These are phyloP conservation scores for Thinocorus orbignyianus DNA, from an alignment of 2,113 vertebrate species.

Conservation along the genomic window DNA sequence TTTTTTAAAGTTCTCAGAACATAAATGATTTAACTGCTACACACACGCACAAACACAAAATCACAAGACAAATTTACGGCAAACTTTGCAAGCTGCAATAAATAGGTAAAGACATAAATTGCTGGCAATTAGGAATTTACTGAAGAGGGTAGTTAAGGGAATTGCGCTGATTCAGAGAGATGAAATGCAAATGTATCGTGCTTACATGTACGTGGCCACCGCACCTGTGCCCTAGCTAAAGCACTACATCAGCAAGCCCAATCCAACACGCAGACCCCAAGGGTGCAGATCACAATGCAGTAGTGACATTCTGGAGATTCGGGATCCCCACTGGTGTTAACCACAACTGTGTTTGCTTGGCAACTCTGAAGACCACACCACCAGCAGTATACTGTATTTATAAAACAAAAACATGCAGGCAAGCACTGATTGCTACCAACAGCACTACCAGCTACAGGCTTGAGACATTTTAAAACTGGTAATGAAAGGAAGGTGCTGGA, in stretches of 20 bases:
- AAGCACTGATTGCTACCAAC: background rate
- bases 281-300: background rate
- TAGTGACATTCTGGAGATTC: background rate
- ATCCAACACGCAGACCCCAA: background rate
- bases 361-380: background rate
- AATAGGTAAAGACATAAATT: slow-evolving; percentile 69
- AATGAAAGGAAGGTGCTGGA: background rate
- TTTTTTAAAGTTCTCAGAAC: slow-evolving; percentile 53
- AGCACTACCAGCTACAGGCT: background rate
- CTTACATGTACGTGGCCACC: background rate
- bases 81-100: slow-evolving; percentile 47
- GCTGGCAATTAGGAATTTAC: slow-evolving; percentile 70
- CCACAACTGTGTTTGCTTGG: background rate
- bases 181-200: slow-evolving; percentile 57
- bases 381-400: fast-evolving
- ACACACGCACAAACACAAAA: slow-evolving; percentile 1
- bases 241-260: slow-evolving; percentile 18
- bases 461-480: background rate
- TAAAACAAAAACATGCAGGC: fast-evolving
- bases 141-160: slow-evolving; percentile 37
- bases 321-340: fast-evolving
- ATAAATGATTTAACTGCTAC: slow-evolving; percentile 50
- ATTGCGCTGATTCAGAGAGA: slow-evolving; percentile 62
- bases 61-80: slow-evolving; percentile 39
- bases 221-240: slow-evolving; percentile 39